Percentiles rank a stretch among this genome's conserved stretches.
Evolutionary conservation across 2,888 invertebrate species (phyloP).

Genomic region (Melipona bicolor): DNA sequence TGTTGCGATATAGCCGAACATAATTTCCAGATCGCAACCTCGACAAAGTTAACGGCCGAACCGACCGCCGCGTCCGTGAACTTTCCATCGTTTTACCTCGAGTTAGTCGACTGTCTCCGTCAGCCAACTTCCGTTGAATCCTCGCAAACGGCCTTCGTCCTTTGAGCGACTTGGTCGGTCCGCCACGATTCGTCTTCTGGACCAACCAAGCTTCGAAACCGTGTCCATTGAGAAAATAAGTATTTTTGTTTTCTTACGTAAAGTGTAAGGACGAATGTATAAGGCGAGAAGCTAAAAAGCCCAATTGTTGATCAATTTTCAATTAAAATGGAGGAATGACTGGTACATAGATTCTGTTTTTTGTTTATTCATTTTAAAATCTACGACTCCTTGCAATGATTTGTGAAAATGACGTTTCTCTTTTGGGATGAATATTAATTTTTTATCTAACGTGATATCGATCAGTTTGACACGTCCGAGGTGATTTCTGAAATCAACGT

Average conservation of each 20-base stretch:
- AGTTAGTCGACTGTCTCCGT: constrained; percentile 28
- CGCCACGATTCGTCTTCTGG: neutral
- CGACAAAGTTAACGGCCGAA: constrained; percentile 11
- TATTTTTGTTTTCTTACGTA: neutral
- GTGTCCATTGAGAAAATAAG: neutral
- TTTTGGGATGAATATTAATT: neutral
- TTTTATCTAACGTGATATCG: neutral
- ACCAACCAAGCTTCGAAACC: neutral
- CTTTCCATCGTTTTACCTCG: constrained; percentile 26
- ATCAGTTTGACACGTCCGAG: neutral
- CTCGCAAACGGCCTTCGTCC: neutral
- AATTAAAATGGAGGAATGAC: too few species aligned
- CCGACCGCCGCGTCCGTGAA: constrained; percentile 13
- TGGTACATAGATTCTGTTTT: neutral
- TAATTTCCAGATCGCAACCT: constrained; percentile 40
- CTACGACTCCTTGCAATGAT: neutral
- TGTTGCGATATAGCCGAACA: constrained; percentile 6
- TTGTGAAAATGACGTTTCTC: neutral
- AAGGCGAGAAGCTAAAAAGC: too few species aligned
- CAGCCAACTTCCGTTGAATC: constrained; percentile 6
- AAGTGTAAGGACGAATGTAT: neutral
- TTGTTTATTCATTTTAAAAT: neutral
- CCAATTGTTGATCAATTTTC: too few species aligned
- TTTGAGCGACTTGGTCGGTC: neutral
- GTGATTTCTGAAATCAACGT: too few species aligned